A percentile compares a stretch with the other conserved stretches of the same genome.
Conservation (phyloP, 2,113 vertebrate genomes). For the Sinosuthora webbiana region DNA sequence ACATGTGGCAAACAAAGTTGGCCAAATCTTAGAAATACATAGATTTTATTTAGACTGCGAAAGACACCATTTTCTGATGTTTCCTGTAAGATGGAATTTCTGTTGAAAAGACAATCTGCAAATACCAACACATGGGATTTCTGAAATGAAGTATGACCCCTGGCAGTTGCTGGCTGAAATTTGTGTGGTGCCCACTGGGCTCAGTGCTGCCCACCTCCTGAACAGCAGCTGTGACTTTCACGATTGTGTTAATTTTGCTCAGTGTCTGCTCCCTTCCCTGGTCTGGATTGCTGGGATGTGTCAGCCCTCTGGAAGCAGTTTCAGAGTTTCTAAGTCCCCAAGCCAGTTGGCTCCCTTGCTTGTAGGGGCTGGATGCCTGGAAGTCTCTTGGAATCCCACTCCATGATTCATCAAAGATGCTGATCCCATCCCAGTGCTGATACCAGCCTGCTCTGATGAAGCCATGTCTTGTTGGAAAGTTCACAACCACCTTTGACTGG, state of each 20-base stretch:
- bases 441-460: neutral
- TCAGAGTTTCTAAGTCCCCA: neutral
- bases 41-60: neutral
- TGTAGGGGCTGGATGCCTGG: neutral
- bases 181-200: neutral
- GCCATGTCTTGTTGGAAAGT: neutral
- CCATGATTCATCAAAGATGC: neutral
- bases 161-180: slow-evolving; percentile 12
- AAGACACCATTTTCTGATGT: neutral
- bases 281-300: neutral
- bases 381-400: neutral
- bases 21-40: neutral
- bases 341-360: neutral
- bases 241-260: neutral
- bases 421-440: neutral
- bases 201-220: slow-evolving; percentile 2
- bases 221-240: slow-evolving; percentile 25
- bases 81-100: neutral
- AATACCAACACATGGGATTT: neutral
- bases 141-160: neutral
- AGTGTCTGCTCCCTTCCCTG: neutral
- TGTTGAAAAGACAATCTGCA: neutral
- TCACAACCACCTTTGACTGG: neutral
- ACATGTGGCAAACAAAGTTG: neutral
- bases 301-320: neutral